Percentiles rank a stretch among this genome's conserved stretches.
phyloP scores from a whole-genome alignment of 1,140 invertebrate genomes.

The Conopomorpha cramerella region DNA sequence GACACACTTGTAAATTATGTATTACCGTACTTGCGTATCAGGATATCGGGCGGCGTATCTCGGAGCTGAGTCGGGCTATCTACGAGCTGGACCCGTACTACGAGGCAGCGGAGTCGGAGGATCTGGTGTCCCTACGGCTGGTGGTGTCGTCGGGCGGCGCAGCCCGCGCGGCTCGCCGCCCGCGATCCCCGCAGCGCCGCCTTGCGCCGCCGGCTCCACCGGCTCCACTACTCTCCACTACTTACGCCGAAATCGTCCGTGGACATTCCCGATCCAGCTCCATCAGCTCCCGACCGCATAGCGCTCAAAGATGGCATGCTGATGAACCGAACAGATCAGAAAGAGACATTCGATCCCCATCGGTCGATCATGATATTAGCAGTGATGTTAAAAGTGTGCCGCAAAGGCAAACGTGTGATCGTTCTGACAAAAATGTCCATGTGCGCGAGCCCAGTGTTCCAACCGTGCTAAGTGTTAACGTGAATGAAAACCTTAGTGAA shows the following conservation, averaged over 20 bases:
- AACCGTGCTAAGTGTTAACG: no score
- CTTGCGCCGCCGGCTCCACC: conserved; percentile 21
- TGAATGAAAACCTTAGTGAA: no score
- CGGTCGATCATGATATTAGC: no score
- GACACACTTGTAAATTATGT: conserved; percentile 40
- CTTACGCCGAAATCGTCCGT: background rate
- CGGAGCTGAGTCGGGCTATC: conserved; percentile 70
- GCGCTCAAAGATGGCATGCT: no score
- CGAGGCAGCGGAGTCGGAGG: no score
- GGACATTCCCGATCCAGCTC: conserved; percentile 15
- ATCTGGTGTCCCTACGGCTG: conserved; percentile 38
- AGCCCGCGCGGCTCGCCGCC: conserved; percentile 27
- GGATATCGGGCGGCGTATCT: conserved; percentile 71
- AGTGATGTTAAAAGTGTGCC: no score
- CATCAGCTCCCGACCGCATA: no score
- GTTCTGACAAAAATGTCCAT: no score
- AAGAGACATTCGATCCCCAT: no score
- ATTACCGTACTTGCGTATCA: conserved; percentile 68
- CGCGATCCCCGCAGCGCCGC: conserved; percentile 33
- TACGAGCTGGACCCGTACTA: conserved; percentile 75
- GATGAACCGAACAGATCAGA: no score
- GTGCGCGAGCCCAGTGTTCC: no score
- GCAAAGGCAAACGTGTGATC: no score
- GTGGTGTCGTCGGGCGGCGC: conserved; percentile 22
- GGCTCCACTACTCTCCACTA: conserved; percentile 4